Conservation (phyloP, 2,113 vertebrate genomes). For the Sylvietta virens region DNA sequence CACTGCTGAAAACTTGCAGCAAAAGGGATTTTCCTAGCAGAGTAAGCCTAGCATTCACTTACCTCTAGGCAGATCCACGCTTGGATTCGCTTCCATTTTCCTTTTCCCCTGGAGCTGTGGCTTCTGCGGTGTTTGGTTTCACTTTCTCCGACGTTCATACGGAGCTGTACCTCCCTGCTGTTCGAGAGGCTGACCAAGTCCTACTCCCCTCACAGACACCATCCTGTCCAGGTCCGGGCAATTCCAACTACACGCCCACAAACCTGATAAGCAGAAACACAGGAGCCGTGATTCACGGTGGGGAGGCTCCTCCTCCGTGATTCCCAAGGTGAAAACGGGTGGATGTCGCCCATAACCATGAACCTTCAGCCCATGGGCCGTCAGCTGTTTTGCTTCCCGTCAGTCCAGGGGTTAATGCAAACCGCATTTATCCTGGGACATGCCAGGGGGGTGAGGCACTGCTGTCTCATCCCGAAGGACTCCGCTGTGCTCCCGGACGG, state of each 20-base stretch:
- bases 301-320: not conserved
- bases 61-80: not conserved
- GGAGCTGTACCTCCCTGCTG: not conserved
- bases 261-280: not conserved
- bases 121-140: not conserved
- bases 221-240: not conserved
- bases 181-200: not conserved
- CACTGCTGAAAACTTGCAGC: not conserved
- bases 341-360: not conserved
- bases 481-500: fast-evolving
- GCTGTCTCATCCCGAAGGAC: not conserved
- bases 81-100: conserved; percentile 52
- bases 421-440: fast-evolving
- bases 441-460: not conserved
- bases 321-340: not conserved
- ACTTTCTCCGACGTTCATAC: not conserved
- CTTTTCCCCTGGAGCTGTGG: not conserved
- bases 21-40: not conserved
- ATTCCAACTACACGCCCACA: not conserved
- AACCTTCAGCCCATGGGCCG: not conserved
- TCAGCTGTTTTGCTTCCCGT: not conserved
- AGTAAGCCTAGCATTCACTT: not conserved
- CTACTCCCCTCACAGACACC: not conserved
- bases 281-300: not conserved
- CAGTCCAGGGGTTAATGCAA: not conserved